These are phyloP conservation scores for Lepidotrigona ventralis DNA, from an alignment of 1,140 invertebrate genomes.

Conservation along the genomic window DNA sequence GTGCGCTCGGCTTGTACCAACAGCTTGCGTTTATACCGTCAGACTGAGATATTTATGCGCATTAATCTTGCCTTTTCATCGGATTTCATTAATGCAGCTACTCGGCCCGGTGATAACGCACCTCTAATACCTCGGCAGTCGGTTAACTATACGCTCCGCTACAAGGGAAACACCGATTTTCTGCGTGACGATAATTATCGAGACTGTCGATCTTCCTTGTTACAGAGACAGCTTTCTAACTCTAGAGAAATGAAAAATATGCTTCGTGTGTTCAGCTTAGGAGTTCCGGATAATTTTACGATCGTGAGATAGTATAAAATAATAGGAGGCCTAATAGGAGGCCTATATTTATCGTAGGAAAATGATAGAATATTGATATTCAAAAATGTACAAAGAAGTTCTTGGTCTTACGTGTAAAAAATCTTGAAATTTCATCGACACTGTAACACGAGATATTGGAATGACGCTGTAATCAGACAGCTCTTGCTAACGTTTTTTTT, in stretches of 20 bases:
- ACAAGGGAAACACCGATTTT: conserved; percentile 29
- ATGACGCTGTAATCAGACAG: no score
- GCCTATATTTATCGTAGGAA: no score
- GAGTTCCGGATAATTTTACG: background rate
- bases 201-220: background rate
- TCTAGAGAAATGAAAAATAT: background rate
- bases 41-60: conserved; percentile 61
- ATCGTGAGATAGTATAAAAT: background rate
- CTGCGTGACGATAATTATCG: conserved; percentile 17
- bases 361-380: no score
- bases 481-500: no score
- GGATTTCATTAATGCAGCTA: conserved; percentile 62
- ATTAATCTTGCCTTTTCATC: conserved; percentile 64
- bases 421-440: no score
- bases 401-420: no score
- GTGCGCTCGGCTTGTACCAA: conserved; percentile 9
- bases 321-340: background rate
- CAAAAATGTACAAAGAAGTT: no score
- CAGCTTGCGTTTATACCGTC: conserved; percentile 50
- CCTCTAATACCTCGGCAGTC: conserved; percentile 33
- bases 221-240: background rate
- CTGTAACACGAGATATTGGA: no score
- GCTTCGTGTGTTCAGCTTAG: background rate
- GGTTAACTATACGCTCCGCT: conserved; percentile 10
- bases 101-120: conserved; percentile 52